Evolutionary conservation across 2,113 vertebrate genomes (phyloP), one percentile per base, ranked within the genome.

Genomic region (Amblyopsis rosae): DNA sequence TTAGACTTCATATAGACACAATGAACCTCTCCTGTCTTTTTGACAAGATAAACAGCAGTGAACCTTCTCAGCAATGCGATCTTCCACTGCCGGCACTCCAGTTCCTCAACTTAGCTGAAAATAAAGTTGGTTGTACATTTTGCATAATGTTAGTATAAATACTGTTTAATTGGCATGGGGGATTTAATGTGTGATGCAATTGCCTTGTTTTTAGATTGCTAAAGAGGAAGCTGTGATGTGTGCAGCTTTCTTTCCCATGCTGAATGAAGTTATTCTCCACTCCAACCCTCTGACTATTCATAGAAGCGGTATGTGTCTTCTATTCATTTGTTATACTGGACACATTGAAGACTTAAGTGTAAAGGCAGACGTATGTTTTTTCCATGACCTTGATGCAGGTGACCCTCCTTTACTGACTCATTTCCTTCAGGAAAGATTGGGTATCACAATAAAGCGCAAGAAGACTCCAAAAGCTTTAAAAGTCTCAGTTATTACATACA

Each of bases 171-270:
- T 26, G 8, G 9, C 4, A 69, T 45, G 71, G 64, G 56, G 0
- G 0, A 60, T 33, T 35, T 45, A 67, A 19, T 7, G 0, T 58
- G 19, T 73, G 55, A 64, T 58, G 73, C 75, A 19, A 58, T 59
- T 72, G 48, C 62, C 69, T 60, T 70, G 55, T 78, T 83, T 59
- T 67, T 87, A 96, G 95, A 94, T 96, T 0, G 3, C 65, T 0
- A 82, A 91, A 1, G 95, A 98, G 76, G 92, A 95, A 58, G 92
- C 92, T 0, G 60, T 96, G 72, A 59, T 96, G 59, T 91, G 94
- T 0, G 91, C 81, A 12, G 92, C 93, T 72, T 88, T 95, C 66
- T 94, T 96, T 81, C 94, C 92, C 0, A 86, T 80, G 33, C 93
- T 96, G 65, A 72, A 59, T 9, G 92, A 96, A 79, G 85, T 96